A percentile compares a stretch with the other conserved stretches of the same genome.
phyloP scores from a whole-genome alignment of 2,888 invertebrate genomes.

The Melieria omissa region DNA sequence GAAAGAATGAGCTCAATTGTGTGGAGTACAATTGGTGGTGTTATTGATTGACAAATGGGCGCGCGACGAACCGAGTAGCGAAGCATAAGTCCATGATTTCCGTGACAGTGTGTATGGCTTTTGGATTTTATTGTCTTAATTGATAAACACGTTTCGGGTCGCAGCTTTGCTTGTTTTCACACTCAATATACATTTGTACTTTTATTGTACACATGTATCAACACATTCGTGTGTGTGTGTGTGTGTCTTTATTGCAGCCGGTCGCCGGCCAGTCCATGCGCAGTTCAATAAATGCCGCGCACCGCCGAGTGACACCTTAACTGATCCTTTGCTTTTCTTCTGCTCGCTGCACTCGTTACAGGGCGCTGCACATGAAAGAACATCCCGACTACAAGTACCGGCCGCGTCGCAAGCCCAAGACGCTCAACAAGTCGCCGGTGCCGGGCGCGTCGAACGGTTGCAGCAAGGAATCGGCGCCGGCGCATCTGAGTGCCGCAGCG shows the following conservation, averaged over 20 bases:
- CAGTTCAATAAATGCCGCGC: neutral
- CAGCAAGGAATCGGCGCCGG: conserved; percentile 28
- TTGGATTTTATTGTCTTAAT: no score
- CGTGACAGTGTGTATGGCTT: neutral
- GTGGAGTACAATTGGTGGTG: conserved; percentile 27
- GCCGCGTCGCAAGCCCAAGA: conserved; percentile 87
- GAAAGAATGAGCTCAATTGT: conserved; percentile 26
- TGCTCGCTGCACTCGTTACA: conserved; percentile 63
- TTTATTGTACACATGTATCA: neutral
- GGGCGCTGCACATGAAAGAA: conserved; percentile 93
- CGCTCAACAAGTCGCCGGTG: conserved; percentile 74
- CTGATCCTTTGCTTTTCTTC: neutral
- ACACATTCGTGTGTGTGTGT: neutral
- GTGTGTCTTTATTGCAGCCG: neutral
- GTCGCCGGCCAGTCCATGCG: no score
- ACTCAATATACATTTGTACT: no score
- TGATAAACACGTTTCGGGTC: no score
- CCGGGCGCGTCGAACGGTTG: conserved; percentile 48
- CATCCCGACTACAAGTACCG: conserved; percentile 94
- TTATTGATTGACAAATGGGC: conserved; percentile 31
- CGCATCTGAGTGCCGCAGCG: conserved; percentile 33
- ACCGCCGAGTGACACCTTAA: neutral
- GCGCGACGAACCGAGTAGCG: neutral
- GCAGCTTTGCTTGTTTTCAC: no score
- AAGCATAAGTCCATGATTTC: neutral